Base-by-base conservation (phyloP, 1,140 invertebrate genomes). In the Lysiphlebus fabarum region DNA sequence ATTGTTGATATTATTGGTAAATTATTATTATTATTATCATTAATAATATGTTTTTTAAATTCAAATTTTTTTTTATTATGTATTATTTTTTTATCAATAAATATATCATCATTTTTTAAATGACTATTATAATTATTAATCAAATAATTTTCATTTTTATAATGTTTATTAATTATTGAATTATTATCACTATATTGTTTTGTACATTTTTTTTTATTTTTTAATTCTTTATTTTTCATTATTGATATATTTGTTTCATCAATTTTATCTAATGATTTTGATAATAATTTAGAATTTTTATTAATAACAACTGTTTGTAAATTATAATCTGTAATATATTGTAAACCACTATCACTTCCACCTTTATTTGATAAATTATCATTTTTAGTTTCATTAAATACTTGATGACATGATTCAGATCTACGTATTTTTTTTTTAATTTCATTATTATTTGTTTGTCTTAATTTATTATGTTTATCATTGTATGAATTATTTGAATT, bases 191-290 rank as follows among this genome's bases (percentile, higher is more conserved):
- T 26, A 11, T 9, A 9, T 9, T 33, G n/a, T 11, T 63, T 63
- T 6, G 60, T 53, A 12, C 76, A 67, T 59, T 70, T 74, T 60
- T 77, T 77, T 59, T 81, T 45, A 26, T 26, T 26, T 26, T 26
- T 26, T 4, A 26, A 2, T n/a, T n/a, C n/a, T n/a, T n/a, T n/a
- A n/a, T n/a, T n/a, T n/a, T n/a, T n/a, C n/a, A n/a, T n/a, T n/a
- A n/a, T n/a, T n/a, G n/a, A n/a, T 26, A 1, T 83, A 60, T 90
- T 87, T 8, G 87, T 86, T 65, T 90, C 88, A 64, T 90, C 88
- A 6, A 91, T 86, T 51, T 88, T 82, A 59, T 92, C 89, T 37
- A 91, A 73, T 58, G 88, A 91, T 75, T 91, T 91, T 2, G 87
- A 87, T 50, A 88, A 78, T 26, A 34, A 58, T 45, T 48, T 61